Evolutionary conservation across 2,113 vertebrate species (phyloP).

Genomic region (Anser cygnoides): DNA sequence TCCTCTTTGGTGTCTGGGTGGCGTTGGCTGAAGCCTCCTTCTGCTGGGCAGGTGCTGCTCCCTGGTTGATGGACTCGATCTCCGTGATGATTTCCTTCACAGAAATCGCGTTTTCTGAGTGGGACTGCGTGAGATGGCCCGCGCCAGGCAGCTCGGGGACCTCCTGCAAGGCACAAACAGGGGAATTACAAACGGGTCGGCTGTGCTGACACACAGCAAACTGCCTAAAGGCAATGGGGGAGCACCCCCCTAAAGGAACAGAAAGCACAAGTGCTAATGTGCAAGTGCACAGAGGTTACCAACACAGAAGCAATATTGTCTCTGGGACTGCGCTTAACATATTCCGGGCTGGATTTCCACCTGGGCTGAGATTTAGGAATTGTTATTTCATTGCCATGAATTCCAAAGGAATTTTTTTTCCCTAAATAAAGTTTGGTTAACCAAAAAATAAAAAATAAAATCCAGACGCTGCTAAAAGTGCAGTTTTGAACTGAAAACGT

Average conservation of each 20-base stretch:
- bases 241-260: background rate
- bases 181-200: conserved; percentile 5
- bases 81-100: conserved; percentile 94
- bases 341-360: background rate
- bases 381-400: background rate
- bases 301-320: fast-evolving
- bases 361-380: background rate
- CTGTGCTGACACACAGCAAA: background rate
- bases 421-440: background rate
- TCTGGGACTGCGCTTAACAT: background rate
- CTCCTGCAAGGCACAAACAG: conserved; percentile 69
- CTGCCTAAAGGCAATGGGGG: background rate
- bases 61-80: conserved; percentile 88
- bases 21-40: conserved; percentile 75
- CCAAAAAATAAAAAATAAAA: background rate
- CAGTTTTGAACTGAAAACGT: background rate
- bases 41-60: conserved; percentile 68
- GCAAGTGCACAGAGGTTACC: background rate
- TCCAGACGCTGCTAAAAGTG: background rate
- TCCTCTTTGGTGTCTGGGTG: conserved; percentile 80
- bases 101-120: conserved; percentile 89
- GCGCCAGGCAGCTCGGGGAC: conserved; percentile 67
- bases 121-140: conserved; percentile 68
- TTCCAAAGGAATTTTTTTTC: background rate
- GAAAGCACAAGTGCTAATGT: fast-evolving